Evolutionary conservation across 2,888 invertebrate genomes (phyloP).

Genomic region (Sycophila texana): DNA sequence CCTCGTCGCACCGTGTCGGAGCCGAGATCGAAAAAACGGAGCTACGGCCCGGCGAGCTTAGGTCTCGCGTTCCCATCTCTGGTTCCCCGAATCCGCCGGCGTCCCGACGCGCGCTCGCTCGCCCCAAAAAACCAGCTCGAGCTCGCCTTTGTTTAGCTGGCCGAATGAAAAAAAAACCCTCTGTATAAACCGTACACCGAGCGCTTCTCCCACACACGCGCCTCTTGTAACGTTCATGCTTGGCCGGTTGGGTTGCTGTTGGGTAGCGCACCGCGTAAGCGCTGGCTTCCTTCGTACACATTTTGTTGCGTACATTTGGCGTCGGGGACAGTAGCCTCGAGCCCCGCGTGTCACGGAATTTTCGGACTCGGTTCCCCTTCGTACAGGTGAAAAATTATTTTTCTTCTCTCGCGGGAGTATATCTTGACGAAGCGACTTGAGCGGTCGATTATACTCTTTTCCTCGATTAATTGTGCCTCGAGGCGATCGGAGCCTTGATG

Average conservation of each 20-base stretch:
- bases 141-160: conserved; percentile 60
- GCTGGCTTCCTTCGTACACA: not conserved
- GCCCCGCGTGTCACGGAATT: not conserved
- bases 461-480: not conserved
- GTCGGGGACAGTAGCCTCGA: not conserved
- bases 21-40: conserved; percentile 32
- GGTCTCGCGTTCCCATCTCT: conserved; percentile 55
- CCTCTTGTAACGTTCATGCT: conserved; percentile 36
- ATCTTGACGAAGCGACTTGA: not conserved
- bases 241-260: conserved; percentile 13
- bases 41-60: conserved; percentile 47
- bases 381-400: not conserved
- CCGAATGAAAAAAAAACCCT: conserved; percentile 27
- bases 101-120: conserved; percentile 42
- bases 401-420: no score
- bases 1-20: not conserved
- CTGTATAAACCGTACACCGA: not conserved
- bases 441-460: not conserved
- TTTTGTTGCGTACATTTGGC: not conserved
- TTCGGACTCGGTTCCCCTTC: not conserved
- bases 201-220: conserved; percentile 31
- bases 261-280: not conserved
- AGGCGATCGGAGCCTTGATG: not conserved
- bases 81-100: conserved; percentile 62
- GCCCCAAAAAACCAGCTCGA: conserved; percentile 55